Conservation (phyloP, 2,888 invertebrate species). For the Drosophila antonietae region DNA sequence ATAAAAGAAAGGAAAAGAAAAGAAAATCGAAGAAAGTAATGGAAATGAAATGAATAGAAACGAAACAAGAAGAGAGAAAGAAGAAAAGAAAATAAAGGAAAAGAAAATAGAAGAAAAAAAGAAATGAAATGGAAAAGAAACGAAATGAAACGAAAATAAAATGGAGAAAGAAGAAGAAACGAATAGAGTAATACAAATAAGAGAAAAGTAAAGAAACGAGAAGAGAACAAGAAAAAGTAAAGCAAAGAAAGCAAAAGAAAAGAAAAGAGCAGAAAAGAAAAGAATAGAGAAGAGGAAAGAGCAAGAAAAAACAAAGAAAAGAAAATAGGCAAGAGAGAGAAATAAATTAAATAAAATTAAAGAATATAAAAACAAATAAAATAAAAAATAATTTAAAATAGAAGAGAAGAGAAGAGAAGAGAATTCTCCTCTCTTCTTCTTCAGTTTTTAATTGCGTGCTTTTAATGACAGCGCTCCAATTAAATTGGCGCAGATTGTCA, state of each 20-base stretch:
- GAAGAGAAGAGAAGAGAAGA: not conserved
- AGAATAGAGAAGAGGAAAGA: not conserved
- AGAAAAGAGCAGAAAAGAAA: not conserved
- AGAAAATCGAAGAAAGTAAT: not conserved
- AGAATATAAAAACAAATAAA: no score
- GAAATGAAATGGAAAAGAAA: not conserved
- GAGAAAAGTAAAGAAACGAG: not conserved
- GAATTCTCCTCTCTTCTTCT: constrained; percentile 3
- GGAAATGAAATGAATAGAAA: not conserved
- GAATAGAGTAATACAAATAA: not conserved
- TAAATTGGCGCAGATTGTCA: constrained; percentile 75
- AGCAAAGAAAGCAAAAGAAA: not conserved
- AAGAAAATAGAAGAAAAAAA: not conserved
- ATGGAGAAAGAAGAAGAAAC: not conserved
- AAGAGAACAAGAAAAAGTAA: not conserved
- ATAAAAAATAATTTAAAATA: not conserved
- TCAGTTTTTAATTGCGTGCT: constrained; percentile 71
- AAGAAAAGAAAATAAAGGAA: not conserved
- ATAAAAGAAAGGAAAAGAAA: no score
- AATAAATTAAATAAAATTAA: no score
- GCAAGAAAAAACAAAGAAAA: no score
- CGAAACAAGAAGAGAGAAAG: not conserved
- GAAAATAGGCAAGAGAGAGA: no score
- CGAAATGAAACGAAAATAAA: not conserved
- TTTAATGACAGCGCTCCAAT: constrained; percentile 81